Conservation (phyloP, 1,140 invertebrate species). For the Gonioctena quinquepunctata region DNA sequence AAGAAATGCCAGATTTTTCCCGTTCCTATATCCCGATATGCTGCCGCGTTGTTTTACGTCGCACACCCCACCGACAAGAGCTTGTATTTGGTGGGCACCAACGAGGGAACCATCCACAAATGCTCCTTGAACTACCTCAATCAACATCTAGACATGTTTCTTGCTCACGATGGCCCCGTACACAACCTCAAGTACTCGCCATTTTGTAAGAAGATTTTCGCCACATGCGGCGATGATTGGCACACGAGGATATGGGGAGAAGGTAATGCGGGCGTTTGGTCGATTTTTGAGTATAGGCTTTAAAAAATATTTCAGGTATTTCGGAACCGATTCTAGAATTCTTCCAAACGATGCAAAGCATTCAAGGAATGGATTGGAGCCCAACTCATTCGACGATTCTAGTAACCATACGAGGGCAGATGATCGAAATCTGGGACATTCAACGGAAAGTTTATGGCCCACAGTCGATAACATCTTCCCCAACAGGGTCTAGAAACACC, state of each 20-base stretch:
- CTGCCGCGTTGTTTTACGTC: conserved; percentile 65
- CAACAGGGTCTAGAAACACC: conserved; percentile 53
- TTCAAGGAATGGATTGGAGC: conserved; percentile 75
- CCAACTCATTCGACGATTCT: conserved; percentile 82
- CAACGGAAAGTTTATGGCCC: conserved; percentile 67
- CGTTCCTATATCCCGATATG: conserved; percentile 61
- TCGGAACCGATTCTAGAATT: conserved; percentile 68
- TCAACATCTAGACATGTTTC: conserved; percentile 70
- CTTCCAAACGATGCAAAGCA: conserved; percentile 60
- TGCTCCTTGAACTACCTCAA: conserved; percentile 56
- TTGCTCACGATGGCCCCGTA: conserved; percentile 80
- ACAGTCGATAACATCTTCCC: conserved; percentile 61
- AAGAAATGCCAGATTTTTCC: conserved; percentile 57
- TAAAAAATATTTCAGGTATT: conserved; percentile 59
- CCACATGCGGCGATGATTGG: conserved; percentile 86
- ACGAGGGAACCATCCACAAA: conserved; percentile 80
- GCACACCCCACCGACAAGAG: conserved; percentile 68
- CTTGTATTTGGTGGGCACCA: conserved; percentile 79
- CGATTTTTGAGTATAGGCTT: too few relatives aligned
- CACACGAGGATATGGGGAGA: conserved; percentile 65
- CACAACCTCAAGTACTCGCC: conserved; percentile 78
- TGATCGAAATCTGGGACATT: conserved; percentile 75
- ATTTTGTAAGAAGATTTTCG: conserved; percentile 73
- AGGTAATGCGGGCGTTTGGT: conserved; percentile 55
- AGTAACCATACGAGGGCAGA: conserved; percentile 72